Base-by-base conservation (phyloP, 1,140 invertebrate genomes). In the Phthorimaea operculella region DNA sequence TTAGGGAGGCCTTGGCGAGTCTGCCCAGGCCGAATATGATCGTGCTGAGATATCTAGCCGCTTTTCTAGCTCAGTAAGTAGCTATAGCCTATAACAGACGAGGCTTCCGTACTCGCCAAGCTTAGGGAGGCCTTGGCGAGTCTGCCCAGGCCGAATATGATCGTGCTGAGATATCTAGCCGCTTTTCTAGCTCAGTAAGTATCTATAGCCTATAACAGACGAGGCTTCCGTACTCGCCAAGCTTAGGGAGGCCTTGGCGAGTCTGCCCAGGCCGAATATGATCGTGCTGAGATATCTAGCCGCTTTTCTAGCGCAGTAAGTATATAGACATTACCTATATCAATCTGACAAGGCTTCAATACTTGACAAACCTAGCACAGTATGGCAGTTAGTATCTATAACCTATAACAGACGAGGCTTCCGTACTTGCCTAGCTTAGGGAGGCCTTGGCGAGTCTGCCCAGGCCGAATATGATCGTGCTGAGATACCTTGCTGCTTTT, bases 111-210 rank as follows among this genome's bases (percentile, higher is more conserved):
- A n/a, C 36, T 39, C 3, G 36, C 36, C 10, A 10, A n/a, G 36
- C 36, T 39, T 3, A 3, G 36, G 36, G 36, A 39, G 10, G 36
- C 36, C 10, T n/a, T 98, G 47, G 63, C 58, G 86, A 95, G 54
- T 95, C 88, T 97, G 68, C 93, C 96, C 48, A 87, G 90, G 62
- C 88, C 94, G 14, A 92, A 95, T 47, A 90, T 97, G 70, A 87
- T 98, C 54, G 93, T 98, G 14, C 92, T 98, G 88, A 89, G 96
- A 73, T 98, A 98, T 86, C 88, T 99, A 18, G 98, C 98, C 87
- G 94, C 95, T 52, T 98, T 98, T 87, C 89, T 99, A 5, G 96
- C 97, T 83, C 96, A 98, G 94, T 96, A 86, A 93, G 92, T 90
- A 6, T 1, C 11, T 34, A 34, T 11, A n/a, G n/a, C n/a, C n/a